Evolutionary conservation across 2,797 vertebrate species (phyloP), one percentile per base, ranked within the genome.

Genomic region (Manis javanica): DNA sequence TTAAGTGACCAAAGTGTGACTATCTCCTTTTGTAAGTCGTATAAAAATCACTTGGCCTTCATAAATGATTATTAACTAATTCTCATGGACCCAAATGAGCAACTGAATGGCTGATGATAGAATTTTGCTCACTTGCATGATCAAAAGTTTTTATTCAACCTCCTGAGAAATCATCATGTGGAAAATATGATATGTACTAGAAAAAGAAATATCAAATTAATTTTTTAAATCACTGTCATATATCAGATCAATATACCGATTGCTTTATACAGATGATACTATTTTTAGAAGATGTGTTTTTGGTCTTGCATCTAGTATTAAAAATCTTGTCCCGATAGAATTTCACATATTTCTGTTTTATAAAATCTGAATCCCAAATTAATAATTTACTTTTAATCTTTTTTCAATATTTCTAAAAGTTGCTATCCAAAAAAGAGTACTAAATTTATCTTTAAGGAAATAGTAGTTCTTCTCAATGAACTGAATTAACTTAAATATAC

Each of bases 391-490:
- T 49, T 31, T 74, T 51, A 61, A 59, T 39, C 3, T 53, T 84
- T 72, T 83, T 34, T 42, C 8, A 64, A 4, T 79, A 86, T 88
- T 78, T 68, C 10, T 82, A 55, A 92, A 88, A 72, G 24, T 46
- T 61, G 15, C 14, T 75, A 42, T 10, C 59, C 55, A 42, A 16
- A 59, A 9, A 53, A 31, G 21, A 83, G 39, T 68, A 29, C 26
- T 78, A 61, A 31, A 75, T 91, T 37, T 87, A 74, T 42, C 5
- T 74, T 87, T 87, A 82, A 63, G 23, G 39, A 95, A 93, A 90
- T 90, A 74, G 15, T 15, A 64, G 31, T 68, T 64, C 15, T 63
- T 84, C 8, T 72, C 34, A 84, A n/a, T 71, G 29, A 75, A 87
- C 3, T 34, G 8, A 94, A 87, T 83, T 31, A 95, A 51, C 51